A percentile compares a stretch with the other conserved stretches of the same genome.
These are phyloP conservation scores for Stictocephala bisonia DNA, from an alignment of 2,888 invertebrate genomes.

Conservation along the genomic window DNA sequence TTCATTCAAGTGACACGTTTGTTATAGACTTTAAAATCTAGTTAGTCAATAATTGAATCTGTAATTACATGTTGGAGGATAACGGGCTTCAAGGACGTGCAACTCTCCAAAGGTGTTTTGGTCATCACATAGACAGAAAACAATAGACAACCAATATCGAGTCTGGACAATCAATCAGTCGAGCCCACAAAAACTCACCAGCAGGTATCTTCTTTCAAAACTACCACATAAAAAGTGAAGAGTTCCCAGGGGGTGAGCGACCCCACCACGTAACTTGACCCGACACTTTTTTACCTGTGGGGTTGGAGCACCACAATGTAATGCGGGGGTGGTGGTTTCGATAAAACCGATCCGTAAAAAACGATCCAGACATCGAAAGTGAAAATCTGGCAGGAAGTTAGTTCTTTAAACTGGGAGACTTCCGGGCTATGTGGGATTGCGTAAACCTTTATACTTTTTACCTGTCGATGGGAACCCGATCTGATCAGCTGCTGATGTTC, in stretches of 20 bases:
- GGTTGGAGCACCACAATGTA: not conserved
- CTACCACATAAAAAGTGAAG: constrained; percentile 15
- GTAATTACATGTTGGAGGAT: no score
- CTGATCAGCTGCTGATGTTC: not conserved
- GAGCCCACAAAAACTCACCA: constrained; percentile 33
- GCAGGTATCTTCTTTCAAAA: constrained; percentile 3
- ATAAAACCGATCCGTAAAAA: constrained; percentile 9
- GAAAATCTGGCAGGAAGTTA: constrained; percentile 34
- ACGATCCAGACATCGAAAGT: constrained; percentile 34
- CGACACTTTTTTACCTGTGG: not conserved
- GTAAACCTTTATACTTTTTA: constrained; percentile 29
- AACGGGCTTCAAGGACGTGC: no score
- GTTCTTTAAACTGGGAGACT: constrained; percentile 20
- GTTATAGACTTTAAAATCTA: no score
- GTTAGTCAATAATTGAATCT: no score
- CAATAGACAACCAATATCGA: no score
- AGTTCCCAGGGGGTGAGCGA: constrained; percentile 33
- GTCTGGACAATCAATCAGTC: constrained; percentile 11
- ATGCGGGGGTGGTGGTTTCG: no score
- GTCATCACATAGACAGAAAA: no score
- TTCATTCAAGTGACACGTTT: no score
- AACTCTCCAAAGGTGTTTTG: no score
- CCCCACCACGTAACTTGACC: not conserved
- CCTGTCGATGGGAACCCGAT: not conserved
- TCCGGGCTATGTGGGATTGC: constrained; percentile 8